A percentile compares a stretch with the other conserved stretches of the same genome.
Evolutionary conservation across 2,797 vertebrate species (phyloP).

Genomic region (Ficedula albicollis): DNA sequence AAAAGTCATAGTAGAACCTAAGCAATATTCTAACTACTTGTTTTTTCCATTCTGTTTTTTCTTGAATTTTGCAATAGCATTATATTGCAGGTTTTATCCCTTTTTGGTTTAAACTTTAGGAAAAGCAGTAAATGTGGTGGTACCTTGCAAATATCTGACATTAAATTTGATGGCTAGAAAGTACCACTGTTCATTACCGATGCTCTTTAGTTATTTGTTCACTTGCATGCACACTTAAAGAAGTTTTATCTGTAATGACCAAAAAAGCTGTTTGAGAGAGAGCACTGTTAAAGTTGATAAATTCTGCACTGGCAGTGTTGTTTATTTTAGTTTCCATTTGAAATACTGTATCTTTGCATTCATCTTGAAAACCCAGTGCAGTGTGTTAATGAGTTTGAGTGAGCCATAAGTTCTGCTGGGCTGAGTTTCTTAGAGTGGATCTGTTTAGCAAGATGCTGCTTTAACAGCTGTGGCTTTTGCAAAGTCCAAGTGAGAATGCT

Average conservation of each 20-base stretch:
- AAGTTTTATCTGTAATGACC: not conserved
- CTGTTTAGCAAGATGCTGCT: not conserved
- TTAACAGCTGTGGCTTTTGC: not conserved
- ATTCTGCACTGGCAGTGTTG: not conserved
- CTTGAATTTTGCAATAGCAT: not conserved
- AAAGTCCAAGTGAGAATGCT: not conserved
- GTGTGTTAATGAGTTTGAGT: not conserved
- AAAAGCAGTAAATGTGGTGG: not conserved
- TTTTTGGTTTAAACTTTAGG: not conserved
- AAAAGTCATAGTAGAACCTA: not conserved
- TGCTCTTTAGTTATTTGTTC: not conserved
- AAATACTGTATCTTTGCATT: not conserved
- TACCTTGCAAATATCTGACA: not conserved
- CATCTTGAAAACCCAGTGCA: not conserved
- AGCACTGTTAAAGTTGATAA: not conserved
- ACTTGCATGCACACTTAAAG: not conserved
- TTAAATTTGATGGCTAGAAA: not conserved
- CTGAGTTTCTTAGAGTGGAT: not conserved
- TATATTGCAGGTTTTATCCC: not conserved
- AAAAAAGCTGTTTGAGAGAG: not conserved
- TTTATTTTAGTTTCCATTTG: not conserved
- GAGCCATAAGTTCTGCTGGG: not conserved
- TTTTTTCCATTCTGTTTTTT: not conserved
- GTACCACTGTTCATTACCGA: not conserved
- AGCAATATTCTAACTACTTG: not conserved